Percentiles rank a stretch among this genome's conserved stretches.
phyloP scores from a whole-genome alignment of 2,797 vertebrate species.

The Poeciliopsis paucimaculata region DNA sequence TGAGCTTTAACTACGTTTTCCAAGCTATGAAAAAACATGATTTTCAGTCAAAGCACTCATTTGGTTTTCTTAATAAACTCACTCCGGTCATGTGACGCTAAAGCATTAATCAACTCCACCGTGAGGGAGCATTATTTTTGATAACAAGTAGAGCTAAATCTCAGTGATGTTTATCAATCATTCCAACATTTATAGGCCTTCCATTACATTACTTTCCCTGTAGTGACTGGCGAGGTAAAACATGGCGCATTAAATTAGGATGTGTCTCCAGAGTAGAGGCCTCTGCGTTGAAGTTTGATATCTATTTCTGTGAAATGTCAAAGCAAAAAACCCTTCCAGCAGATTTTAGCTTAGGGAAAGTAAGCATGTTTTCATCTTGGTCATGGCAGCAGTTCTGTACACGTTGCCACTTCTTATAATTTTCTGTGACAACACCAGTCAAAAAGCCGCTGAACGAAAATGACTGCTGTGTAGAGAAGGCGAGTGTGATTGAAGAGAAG shows the following conservation, averaged over 20 bases:
- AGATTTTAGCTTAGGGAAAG: constrained; percentile 34
- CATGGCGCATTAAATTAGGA: constrained; percentile 3
- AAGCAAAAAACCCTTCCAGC: not conserved
- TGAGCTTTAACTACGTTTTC: not conserved
- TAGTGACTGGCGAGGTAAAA: constrained; percentile 32
- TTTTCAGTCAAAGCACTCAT: not conserved
- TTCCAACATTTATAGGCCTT: constrained; percentile 11
- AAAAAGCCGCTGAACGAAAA: constrained; percentile 41
- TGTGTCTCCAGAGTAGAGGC: constrained; percentile 1
- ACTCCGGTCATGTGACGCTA: constrained; percentile 10
- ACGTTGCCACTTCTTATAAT: constrained; percentile 52
- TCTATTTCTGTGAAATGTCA: not conserved
- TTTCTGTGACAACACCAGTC: constrained; percentile 73
- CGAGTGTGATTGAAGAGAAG: constrained; percentile 32
- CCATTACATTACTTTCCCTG: constrained; percentile 16
- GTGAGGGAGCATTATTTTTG: constrained; percentile 35
- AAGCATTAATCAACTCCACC: constrained; percentile 46
- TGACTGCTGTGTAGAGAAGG: constrained; percentile 43
- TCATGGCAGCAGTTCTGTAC: constrained; percentile 59
- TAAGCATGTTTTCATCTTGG: constrained; percentile 60
- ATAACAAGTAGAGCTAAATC: constrained; percentile 52
- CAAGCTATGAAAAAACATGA: not conserved
- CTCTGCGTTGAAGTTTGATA: not conserved
- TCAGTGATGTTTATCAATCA: constrained; percentile 48
- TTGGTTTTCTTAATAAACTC: constrained; percentile 25